Percentiles rank a stretch among this genome's conserved stretches.
Evolutionary conservation across 2,797 vertebrate species (phyloP).

Genomic region (Pteropus rufus): DNA sequence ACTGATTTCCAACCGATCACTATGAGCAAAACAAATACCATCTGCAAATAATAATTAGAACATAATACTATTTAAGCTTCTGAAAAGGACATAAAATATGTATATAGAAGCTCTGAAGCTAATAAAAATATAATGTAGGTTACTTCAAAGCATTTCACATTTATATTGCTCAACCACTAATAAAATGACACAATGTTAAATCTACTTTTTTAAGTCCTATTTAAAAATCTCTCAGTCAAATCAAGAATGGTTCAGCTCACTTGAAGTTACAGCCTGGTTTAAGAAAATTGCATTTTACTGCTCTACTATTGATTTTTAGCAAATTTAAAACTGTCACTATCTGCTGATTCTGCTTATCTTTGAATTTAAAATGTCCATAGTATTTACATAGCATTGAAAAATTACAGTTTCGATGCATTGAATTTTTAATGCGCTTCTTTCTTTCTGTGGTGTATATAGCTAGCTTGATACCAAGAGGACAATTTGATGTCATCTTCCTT

Average conservation of each 20-base stretch:
- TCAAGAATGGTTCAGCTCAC: constrained; percentile 61
- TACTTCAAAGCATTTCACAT: constrained; percentile 55
- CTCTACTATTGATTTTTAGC: constrained; percentile 75
- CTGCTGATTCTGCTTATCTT: constrained; percentile 74
- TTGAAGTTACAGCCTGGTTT: constrained; percentile 71
- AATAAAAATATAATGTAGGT: constrained; percentile 48
- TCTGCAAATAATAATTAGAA: constrained; percentile 67
- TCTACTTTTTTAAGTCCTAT: constrained; percentile 57
- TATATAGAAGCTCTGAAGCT: constrained; percentile 25
- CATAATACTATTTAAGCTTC: constrained; percentile 12
- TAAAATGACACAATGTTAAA: constrained; percentile 64
- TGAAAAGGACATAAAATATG: constrained; percentile 63
- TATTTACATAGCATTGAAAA: constrained; percentile 74
- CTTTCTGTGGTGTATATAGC: constrained; percentile 60
- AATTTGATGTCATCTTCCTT: constrained; percentile 72
- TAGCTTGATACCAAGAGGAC: constrained; percentile 65
- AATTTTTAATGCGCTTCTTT: constrained; percentile 71
- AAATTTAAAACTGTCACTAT: constrained; percentile 78
- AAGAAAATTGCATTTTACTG: constrained; percentile 75
- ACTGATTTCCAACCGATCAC: constrained; percentile 30
- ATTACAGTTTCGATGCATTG: constrained; percentile 66
- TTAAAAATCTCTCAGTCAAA: constrained; percentile 64
- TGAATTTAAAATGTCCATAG: constrained; percentile 75
- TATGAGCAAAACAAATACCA: constrained; percentile 31
- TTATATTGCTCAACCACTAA: constrained; percentile 3